These are phyloP conservation scores for Mus caroli DNA, from an alignment of 2,797 vertebrate species.

Conservation along the genomic window DNA sequence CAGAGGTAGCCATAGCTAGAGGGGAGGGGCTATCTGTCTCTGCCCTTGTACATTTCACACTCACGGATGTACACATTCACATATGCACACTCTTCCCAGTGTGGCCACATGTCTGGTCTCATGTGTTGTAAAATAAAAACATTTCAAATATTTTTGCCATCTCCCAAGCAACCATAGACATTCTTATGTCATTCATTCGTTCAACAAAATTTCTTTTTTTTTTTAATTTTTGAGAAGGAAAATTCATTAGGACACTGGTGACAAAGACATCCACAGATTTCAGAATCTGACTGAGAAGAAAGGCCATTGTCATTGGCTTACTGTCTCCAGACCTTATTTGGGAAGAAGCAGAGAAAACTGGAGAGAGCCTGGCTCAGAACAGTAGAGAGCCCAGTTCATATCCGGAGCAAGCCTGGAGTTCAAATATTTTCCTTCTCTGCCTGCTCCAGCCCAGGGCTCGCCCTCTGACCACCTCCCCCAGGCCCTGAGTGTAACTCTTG, in stretches of 20 bases:
- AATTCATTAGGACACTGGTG: not conserved
- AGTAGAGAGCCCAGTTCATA: not conserved
- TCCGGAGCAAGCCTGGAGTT: too few relatives aligned
- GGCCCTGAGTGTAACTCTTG: not conserved
- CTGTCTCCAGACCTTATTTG: not conserved
- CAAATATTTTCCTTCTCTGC: not conserved
- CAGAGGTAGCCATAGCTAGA: not conserved
- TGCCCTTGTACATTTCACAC: not conserved
- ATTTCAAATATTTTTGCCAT: not conserved
- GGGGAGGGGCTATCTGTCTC: not conserved
- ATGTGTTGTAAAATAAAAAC: not conserved
- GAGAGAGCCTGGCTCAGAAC: not conserved
- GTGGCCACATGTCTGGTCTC: not conserved
- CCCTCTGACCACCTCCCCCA: not conserved
- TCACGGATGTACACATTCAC: rapidly evolving
- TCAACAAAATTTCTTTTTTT: slow-evolving; percentile 4
- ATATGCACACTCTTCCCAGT: not conserved
- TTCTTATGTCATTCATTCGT: slow-evolving; percentile 25
- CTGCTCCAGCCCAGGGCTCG: not conserved
- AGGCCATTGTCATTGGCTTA: not conserved
- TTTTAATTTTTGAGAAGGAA: not conserved
- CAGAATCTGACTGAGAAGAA: not conserved
- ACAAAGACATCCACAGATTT: not conserved
- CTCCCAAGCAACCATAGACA: not conserved
- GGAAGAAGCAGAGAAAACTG: not conserved